Evolutionary conservation across 2,113 vertebrate species (phyloP), one percentile per base, ranked within the genome.

Genomic region (Colinus virginianus): DNA sequence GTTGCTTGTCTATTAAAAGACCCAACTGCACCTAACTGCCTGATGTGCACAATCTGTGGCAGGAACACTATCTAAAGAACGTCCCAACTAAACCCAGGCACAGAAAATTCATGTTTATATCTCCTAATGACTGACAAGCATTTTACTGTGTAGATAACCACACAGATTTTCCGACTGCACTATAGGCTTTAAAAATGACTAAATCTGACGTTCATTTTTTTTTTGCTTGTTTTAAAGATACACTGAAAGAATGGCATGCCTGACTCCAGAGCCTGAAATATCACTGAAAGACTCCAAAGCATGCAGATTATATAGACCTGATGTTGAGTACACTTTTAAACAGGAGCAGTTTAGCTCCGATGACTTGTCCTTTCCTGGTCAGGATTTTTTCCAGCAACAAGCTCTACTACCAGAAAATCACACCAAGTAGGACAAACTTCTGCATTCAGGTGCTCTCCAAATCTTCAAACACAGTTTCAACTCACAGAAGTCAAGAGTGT

Each of bases 1-100:
- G 64, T 89, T 92, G 75, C 91, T 48, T 53, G 36, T 72, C 63
- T 89, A 74, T 82, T 91, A 87, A 90, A 82, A 93, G 84, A 95
- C 66, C 42, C 32, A 67, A 70, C n/a, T 23, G 40, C 62, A 82
- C 11, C 12, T 77, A 74, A 90, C 42, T 1, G 2, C 14, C 49
- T 55, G 28, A 74, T 63, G 49, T 63, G 68, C 63, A 80, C 26
- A 34, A 43, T 63, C 51, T 21, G 45, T 45, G 63, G 51, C n/a
- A 79, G 63, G 55, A 87, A 79, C 10, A 62, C 30, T 76, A 78
- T 76, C 58, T 76, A 78, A 92, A 94, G 66, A 84, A 94, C 48
- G 53, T 76, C 58, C 18, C 40, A 82, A 23, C 36, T 68, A 94
- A 92, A 64, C n/a, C 18, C 26, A 69, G 45, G 26, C 63, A 32